These are phyloP conservation scores for Cryptoblepharus egeriae DNA, from an alignment of 2,797 vertebrate genomes.

Conservation along the genomic window DNA sequence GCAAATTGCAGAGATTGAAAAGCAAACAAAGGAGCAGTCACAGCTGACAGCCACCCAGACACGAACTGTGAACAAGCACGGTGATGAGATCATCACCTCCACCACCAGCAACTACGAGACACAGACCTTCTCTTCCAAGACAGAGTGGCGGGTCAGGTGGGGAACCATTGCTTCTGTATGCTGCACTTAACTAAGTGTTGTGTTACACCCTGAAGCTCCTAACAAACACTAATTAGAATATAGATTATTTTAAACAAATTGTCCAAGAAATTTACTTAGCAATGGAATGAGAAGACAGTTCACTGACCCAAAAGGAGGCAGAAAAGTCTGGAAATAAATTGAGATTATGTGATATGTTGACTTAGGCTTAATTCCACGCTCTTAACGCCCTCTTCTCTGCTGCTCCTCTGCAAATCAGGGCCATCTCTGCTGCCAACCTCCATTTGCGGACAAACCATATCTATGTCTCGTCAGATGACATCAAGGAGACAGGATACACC, in stretches of 20 bases:
- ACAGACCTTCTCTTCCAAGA: constrained; percentile 99
- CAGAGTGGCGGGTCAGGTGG: constrained; percentile 97
- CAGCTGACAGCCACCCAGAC: constrained; percentile 98
- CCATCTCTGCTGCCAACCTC: constrained; percentile 98
- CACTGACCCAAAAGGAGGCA: too few species aligned
- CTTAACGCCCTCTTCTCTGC: background rate
- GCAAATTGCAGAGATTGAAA: constrained; percentile 99
- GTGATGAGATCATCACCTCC: constrained; percentile 99
- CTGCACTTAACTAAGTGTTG: background rate
- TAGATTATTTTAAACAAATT: too few species aligned
- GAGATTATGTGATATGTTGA: too few species aligned
- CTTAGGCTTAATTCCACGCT: too few species aligned
- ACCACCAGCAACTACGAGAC: constrained; percentile 99
- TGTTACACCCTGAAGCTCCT: background rate
- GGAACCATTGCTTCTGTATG: background rate
- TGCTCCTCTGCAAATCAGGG: constrained; percentile 74
- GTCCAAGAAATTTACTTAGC: too few species aligned
- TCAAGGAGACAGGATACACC: constrained; percentile 98
- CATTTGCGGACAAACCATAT: constrained; percentile 99
- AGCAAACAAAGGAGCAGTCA: constrained; percentile 99
- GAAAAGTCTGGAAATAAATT: too few species aligned
- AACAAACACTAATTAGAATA: background rate
- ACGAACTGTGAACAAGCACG: constrained; percentile 98
- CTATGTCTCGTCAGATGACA: constrained; percentile 98
- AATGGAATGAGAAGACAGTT: too few species aligned